Evolutionary conservation across 2,888 invertebrate species (phyloP), one percentile per base, ranked within the genome.

Genomic region (Lithophane ornitopus): DNA sequence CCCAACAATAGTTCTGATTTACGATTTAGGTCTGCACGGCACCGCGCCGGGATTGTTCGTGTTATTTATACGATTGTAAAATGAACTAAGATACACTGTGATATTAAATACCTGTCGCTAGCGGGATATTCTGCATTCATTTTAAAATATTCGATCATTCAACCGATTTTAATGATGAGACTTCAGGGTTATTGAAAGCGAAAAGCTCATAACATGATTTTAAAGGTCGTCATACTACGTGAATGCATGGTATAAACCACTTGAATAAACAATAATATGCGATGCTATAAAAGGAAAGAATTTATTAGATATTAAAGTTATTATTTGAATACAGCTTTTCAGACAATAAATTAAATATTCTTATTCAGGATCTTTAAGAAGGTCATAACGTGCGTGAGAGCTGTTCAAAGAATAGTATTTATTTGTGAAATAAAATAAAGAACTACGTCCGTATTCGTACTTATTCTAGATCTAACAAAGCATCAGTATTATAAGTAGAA

Each of bases 1-100:
- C 92, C 91, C 91, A 93, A 95, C 95, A 96, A 95, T 95, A 95
- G 95, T 95, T 95, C 91, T 95, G 94, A 96, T 96, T 96, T 96
- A 95, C 93, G 95, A 92, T 92, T 93, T 92, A 91, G 92, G 91
- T 92, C 92, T 89, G 91, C 89, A 91, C 90, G 89, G 87, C 87
- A 89, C 89, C 92, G 88, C 91, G 87, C 76, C 88, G 92, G 93
- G 91, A 93, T 94, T 93, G 92, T 93, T 90, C 87, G 80, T 90
- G 91, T 93, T 95, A 94, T 94, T 94, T 94, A 93, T 92, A 91
- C 87, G 88, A 88, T 89, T 88, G 86, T 88, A 82, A 86, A 88
- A 88, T 85, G 76, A 88, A 90, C 89, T 88, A 88, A 87, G 89
- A 89, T 89, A 84, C 84, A 87, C 11, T 78, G 61, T 39, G 39